phyloP scores from a whole-genome alignment of 1,140 invertebrate species.

The Stenopsyche tienmushanensis region DNA sequence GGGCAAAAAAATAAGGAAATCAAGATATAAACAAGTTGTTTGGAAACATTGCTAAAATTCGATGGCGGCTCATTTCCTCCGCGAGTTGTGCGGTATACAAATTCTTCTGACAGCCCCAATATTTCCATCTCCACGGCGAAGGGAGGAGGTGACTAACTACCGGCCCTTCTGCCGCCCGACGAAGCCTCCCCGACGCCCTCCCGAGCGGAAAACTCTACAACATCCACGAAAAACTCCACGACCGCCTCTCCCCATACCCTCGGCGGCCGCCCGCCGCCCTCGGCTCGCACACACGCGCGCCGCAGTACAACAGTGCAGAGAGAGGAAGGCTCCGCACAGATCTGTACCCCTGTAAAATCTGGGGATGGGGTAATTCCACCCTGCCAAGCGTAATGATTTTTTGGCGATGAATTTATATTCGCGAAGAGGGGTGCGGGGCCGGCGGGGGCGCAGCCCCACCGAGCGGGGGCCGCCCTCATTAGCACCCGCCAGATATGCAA shows the following conservation, averaged over 20 bases:
- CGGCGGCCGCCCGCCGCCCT: neutral
- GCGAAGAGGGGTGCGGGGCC: slow-evolving; percentile 37
- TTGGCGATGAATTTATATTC: slow-evolving; percentile 62
- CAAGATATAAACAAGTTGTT: slow-evolving; percentile 13
- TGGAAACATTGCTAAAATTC: slow-evolving; percentile 37
- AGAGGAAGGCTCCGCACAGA: slow-evolving; percentile 14
- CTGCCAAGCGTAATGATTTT: slow-evolving; percentile 57
- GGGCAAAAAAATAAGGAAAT: neutral
- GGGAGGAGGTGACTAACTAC: slow-evolving; percentile 31
- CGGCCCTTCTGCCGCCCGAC: slow-evolving; percentile 13
- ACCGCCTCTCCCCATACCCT: slow-evolving; percentile 11
- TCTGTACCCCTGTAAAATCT: slow-evolving; percentile 26
- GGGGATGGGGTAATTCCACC: slow-evolving; percentile 53
- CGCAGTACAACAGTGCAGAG: slow-evolving; percentile 23
- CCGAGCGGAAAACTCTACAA: slow-evolving; percentile 29
- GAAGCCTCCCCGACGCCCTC: slow-evolving; percentile 1
- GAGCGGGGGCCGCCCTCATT: slow-evolving; percentile 52
- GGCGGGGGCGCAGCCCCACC: slow-evolving; percentile 52
- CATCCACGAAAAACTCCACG: slow-evolving; percentile 39
- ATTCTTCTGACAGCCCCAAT: slow-evolving; percentile 42
- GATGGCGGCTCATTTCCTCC: slow-evolving; percentile 41
- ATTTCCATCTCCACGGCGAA: slow-evolving; percentile 35
- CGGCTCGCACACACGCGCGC: slow-evolving; percentile 12
- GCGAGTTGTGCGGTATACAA: slow-evolving; percentile 40
- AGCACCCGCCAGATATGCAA: slow-evolving; percentile 60